phyloP scores from a whole-genome alignment of 2,797 vertebrate genomes.

The Peromyscus nudipes region DNA sequence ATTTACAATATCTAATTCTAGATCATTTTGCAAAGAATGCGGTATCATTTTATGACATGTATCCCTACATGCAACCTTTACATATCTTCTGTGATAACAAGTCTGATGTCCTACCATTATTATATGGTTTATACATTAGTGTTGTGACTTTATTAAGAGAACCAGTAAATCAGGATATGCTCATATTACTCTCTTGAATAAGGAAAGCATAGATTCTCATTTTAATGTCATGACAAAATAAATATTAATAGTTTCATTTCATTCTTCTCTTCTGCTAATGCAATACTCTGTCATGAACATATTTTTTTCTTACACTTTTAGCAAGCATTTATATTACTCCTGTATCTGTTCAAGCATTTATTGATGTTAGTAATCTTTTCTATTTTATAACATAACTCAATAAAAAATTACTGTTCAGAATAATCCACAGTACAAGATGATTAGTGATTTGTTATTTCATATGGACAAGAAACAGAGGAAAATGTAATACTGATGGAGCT shows the following conservation, averaged over 20 bases:
- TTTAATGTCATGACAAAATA: background rate
- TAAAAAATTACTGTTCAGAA: background rate
- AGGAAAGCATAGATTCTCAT: background rate
- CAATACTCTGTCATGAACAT: background rate
- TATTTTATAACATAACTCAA: background rate
- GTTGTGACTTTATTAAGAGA: background rate
- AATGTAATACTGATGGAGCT: background rate
- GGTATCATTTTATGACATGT: background rate
- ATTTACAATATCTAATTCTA: background rate
- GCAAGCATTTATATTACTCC: background rate
- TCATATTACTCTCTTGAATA: background rate
- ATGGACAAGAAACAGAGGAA: background rate
- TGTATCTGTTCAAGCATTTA: background rate
- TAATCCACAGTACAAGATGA: background rate
- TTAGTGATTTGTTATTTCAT: background rate
- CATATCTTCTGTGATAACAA: background rate
- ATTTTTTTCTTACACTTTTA: background rate
- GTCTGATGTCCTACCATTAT: background rate
- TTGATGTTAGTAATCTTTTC: background rate
- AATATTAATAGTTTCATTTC: background rate
- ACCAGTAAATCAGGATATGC: background rate
- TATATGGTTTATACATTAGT: background rate
- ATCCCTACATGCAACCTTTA: background rate
- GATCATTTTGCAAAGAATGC: background rate
- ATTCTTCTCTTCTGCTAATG: background rate